A percentile compares a stretch with the other conserved stretches of the same genome.
Evolutionary conservation across 2,888 invertebrate genomes (phyloP).

Genomic region (Bombyx huttoni): DNA sequence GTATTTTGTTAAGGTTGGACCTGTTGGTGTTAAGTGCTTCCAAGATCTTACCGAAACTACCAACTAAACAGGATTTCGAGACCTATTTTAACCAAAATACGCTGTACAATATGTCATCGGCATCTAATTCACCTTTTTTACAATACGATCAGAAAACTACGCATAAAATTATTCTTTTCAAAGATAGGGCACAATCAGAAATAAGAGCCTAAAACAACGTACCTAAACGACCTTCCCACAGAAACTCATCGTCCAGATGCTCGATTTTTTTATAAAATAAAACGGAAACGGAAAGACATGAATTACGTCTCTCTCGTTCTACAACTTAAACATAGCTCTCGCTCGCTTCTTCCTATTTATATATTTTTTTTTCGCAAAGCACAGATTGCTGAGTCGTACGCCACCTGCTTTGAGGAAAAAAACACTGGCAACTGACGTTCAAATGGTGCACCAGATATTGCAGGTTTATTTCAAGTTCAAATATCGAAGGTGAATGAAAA

Average conservation of each 20-base stretch:
- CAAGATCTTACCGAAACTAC: too few relatives aligned
- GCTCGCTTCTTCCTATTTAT: constrained; percentile 30
- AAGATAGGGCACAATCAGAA: background rate
- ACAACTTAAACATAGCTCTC: constrained; percentile 18
- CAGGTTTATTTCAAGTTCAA: constrained; percentile 3
- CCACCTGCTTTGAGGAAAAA: constrained; percentile 52
- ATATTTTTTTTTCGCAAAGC: constrained; percentile 37
- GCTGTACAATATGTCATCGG: too few relatives aligned
- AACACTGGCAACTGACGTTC: constrained; percentile 49
- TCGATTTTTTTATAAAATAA: constrained; percentile 49
- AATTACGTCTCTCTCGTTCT: constrained; percentile 27
- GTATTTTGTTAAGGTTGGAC: too few relatives aligned
- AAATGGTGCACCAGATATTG: constrained; percentile 31
- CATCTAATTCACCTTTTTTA: too few relatives aligned
- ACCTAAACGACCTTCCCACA: constrained; percentile 32
- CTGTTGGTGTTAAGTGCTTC: too few relatives aligned
- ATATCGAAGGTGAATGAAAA: background rate
- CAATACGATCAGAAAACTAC: background rate
- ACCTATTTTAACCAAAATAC: too few relatives aligned
- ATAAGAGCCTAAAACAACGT: background rate
- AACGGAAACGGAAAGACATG: constrained; percentile 67
- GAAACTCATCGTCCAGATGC: constrained; percentile 48
- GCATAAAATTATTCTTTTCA: background rate
- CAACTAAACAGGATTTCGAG: too few relatives aligned
- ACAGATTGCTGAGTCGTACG: constrained; percentile 46